Evolutionary conservation across 2,888 invertebrate genomes (phyloP).

Genomic region (Leucophora obtusa): DNA sequence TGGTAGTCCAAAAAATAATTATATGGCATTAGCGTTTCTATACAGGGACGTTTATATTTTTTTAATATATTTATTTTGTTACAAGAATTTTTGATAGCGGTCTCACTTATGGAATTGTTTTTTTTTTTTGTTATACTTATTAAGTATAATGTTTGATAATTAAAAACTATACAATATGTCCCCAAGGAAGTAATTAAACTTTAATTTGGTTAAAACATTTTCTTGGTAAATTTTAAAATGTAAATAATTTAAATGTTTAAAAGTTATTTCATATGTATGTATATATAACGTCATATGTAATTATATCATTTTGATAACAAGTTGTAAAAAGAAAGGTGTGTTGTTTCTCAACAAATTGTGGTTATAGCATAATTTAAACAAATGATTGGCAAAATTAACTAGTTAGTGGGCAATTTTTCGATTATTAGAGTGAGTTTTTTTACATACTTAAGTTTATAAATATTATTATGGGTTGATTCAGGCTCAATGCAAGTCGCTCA

Average conservation of each 20-base stretch:
- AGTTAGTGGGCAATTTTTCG: no score
- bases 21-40: no score
- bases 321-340: background rate
- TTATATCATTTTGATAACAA: background rate
- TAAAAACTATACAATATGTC: background rate
- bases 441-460: no score
- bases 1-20: no score
- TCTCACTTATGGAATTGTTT: no score
- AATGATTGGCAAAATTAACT: no score
- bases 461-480: no score
- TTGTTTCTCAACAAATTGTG: background rate
- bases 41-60: no score
- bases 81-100: background rate
- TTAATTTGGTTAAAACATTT: conserved; percentile 22
- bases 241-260: conserved; percentile 3
- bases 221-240: background rate
- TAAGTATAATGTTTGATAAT: background rate
- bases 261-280: background rate
- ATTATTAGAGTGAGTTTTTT: no score
- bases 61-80: background rate
- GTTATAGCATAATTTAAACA: no score
- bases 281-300: background rate
- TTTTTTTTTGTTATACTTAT: no score
- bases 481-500: no score
- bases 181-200: conserved; percentile 25